Evolutionary conservation across 2,888 invertebrate genomes (phyloP).

Genomic region (Schizotus pectinicornis): DNA sequence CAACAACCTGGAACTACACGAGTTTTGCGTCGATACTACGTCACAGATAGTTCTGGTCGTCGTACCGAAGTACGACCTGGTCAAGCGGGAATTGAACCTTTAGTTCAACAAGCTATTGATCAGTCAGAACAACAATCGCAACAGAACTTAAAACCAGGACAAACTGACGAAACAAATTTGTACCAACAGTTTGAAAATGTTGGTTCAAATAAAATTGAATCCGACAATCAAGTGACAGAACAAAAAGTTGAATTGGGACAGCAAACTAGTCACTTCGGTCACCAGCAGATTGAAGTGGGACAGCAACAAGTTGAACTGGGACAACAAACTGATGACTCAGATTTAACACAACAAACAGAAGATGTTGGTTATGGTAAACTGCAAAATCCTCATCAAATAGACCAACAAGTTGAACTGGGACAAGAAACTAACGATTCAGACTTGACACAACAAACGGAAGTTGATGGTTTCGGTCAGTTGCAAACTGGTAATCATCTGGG

Average conservation of each 20-base stretch:
- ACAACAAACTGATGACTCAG: constrained; percentile 1
- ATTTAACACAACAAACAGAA: constrained; percentile 18
- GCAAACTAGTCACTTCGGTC: background rate
- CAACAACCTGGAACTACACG: background rate
- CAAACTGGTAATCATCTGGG: constrained; percentile 20
- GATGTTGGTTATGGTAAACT: background rate
- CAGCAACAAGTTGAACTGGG: constrained; percentile 20
- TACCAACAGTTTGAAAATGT: background rate
- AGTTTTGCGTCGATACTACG: background rate
- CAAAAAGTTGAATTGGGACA: background rate
- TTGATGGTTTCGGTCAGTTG: background rate
- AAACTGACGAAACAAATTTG: background rate
- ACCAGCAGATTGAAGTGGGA: background rate
- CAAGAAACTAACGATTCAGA: constrained; percentile 27
- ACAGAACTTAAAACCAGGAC: too few species aligned
- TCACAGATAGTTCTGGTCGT: background rate
- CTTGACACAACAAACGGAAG: constrained; percentile 26
- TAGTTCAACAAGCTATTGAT: background rate
- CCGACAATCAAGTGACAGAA: background rate
- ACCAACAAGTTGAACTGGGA: constrained; percentile 33
- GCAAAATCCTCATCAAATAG: constrained; percentile 12
- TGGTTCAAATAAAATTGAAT: background rate
- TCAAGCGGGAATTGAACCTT: background rate
- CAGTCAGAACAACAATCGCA: too few species aligned
- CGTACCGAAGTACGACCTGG: background rate